A percentile compares a stretch with the other conserved stretches of the same genome.
Evolutionary conservation across 1,140 invertebrate genomes (phyloP).

Genomic region (Drosophila mauritiana): DNA sequence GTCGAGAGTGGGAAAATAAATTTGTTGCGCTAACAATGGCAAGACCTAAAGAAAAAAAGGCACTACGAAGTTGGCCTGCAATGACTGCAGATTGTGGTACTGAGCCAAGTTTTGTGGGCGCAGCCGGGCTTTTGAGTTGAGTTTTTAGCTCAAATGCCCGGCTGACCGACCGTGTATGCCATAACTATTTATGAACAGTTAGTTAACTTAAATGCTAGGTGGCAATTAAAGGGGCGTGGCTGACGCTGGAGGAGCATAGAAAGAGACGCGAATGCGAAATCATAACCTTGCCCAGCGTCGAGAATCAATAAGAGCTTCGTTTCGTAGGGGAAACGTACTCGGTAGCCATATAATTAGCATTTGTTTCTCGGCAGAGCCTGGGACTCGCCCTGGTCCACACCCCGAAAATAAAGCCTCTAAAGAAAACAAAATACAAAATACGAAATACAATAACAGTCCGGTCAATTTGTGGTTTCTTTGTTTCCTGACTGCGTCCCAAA

Average conservation of each 20-base stretch:
- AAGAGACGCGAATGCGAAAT: slow-evolving; percentile 29
- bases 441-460: slow-evolving; percentile 30
- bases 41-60: slow-evolving; percentile 40
- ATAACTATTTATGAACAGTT: slow-evolving; percentile 84
- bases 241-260: slow-evolving; percentile 36
- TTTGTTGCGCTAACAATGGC: slow-evolving; percentile 74
- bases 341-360: slow-evolving; percentile 78
- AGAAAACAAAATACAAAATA: not conserved
- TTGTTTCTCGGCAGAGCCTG: slow-evolving; percentile 55
- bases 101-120: slow-evolving; percentile 66
- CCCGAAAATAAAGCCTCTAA: slow-evolving; percentile 51
- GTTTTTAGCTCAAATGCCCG: slow-evolving; percentile 6
- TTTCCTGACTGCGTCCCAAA: slow-evolving; percentile 53
- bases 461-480: slow-evolving; percentile 73
- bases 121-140: slow-evolving; percentile 34
- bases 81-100: slow-evolving; percentile 34
- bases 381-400: slow-evolving; percentile 77
- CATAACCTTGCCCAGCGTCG: slow-evolving; percentile 50
- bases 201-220: slow-evolving; percentile 82
- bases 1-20: slow-evolving; percentile 77
- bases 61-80: slow-evolving; percentile 43
- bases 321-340: slow-evolving; percentile 35
- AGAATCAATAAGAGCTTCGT: slow-evolving; percentile 62
- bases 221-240: slow-evolving; percentile 80
- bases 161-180: slow-evolving; percentile 72